These are phyloP conservation scores for Notamacropus eugenii DNA, from an alignment of 2,797 vertebrate species.

Conservation along the genomic window DNA sequence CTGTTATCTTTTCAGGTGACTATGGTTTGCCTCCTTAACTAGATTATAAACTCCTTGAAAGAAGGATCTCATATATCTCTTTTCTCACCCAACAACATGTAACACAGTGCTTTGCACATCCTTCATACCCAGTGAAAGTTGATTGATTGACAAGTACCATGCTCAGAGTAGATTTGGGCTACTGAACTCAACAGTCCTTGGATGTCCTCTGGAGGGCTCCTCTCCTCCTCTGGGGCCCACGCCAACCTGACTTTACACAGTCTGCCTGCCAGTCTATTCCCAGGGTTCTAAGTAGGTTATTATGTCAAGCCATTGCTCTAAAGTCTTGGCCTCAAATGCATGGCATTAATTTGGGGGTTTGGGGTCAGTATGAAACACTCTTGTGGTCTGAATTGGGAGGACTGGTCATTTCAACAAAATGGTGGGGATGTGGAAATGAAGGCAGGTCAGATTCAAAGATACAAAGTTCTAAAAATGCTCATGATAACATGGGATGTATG, in stretches of 20 bases:
- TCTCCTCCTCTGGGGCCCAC: not conserved
- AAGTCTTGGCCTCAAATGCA: not conserved
- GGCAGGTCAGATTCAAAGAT: not conserved
- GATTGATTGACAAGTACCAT: constrained; percentile 20
- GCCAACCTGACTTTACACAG: not conserved
- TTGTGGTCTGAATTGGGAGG: constrained; percentile 10
- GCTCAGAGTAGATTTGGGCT: constrained; percentile 34
- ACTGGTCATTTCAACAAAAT: not conserved
- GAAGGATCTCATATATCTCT: not conserved
- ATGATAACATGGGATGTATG: not conserved
- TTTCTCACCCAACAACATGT: not conserved
- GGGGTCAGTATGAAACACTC: not conserved
- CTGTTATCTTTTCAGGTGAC: not conserved
- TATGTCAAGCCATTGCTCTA: not conserved
- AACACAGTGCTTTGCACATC: not conserved
- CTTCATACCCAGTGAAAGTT: constrained; percentile 1
- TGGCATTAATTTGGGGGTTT: not conserved
- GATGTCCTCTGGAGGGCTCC: not conserved
- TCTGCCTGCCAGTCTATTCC: constrained; percentile 10
- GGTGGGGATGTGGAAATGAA: constrained; percentile 31
- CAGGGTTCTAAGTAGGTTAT: not conserved
- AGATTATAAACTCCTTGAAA: not conserved
- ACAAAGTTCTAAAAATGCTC: not conserved
- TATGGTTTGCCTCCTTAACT: not conserved
- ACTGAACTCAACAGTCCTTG: constrained; percentile 37